phyloP scores from a whole-genome alignment of 2,113 vertebrate species.

The Centropus unirufus region DNA sequence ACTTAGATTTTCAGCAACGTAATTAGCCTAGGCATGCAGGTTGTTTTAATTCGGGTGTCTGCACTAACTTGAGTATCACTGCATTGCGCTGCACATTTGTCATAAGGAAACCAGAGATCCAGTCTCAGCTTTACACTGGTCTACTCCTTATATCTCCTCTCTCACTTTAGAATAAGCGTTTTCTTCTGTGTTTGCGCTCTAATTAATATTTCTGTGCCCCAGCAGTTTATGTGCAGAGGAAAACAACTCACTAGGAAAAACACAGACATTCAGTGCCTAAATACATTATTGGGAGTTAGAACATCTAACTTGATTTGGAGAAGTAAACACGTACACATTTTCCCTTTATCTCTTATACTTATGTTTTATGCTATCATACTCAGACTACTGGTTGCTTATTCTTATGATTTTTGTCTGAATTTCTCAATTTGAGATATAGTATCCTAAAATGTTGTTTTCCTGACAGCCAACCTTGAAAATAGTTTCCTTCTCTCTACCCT shows the following conservation, averaged over 20 bases:
- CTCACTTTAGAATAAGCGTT: neutral
- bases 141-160: neutral
- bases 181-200: neutral
- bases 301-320: neutral
- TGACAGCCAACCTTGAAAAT: neutral
- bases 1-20: neutral
- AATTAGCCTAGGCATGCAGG: neutral
- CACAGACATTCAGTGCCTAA: neutral
- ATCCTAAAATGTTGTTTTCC: neutral
- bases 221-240: neutral
- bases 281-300: neutral
- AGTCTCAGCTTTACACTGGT: neutral
- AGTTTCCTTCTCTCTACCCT: neutral
- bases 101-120: neutral
- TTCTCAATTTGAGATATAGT: neutral
- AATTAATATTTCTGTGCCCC: neutral
- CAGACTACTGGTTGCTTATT: neutral
- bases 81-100: neutral
- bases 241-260: neutral
- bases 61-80: neutral
- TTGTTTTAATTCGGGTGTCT: neutral
- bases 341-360: neutral
- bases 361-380: rapidly evolving
- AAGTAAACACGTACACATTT: neutral
- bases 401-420: neutral